Evolutionary conservation across 2,888 invertebrate genomes (phyloP).

Genomic region (Tipula lateralis): DNA sequence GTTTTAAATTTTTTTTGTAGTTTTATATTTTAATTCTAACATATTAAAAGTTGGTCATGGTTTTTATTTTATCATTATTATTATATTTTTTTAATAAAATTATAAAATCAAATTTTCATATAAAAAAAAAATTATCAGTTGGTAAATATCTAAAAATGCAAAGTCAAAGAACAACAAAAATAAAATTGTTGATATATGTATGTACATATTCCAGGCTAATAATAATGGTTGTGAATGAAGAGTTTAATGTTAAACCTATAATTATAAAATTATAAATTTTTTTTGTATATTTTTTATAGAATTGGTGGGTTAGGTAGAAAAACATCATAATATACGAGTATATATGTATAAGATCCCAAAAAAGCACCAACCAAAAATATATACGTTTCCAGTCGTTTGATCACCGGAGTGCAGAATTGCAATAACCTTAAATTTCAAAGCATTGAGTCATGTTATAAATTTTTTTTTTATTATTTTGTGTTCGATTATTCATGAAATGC

Average conservation of each 20-base stretch:
- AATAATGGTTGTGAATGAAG: neutral
- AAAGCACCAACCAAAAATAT: neutral
- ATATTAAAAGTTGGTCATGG: constrained; percentile 13
- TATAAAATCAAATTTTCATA: neutral
- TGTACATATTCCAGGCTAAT: neutral
- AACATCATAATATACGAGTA: neutral
- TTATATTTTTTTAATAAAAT: neutral
- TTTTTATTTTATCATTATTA: neutral
- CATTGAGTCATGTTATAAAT: neutral
- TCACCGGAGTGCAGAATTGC: neutral
- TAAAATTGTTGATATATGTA: neutral
- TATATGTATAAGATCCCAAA: neutral
- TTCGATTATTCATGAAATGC: neutral
- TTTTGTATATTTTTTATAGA: neutral
- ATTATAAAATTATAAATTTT: neutral
- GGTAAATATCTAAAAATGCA: neutral
- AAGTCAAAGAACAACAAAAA: neutral
- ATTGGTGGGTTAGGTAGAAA: neutral
- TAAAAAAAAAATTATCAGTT: neutral
- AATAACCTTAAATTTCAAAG: neutral
- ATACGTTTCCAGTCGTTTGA: neutral
- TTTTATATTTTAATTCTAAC: constrained; percentile 7
- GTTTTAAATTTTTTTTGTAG: neutral
- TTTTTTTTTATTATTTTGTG: neutral
- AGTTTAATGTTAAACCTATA: constrained; percentile 15